These are phyloP conservation scores for Amazona finschi DNA, from an alignment of 2,797 vertebrate genomes.

Conservation along the genomic window DNA sequence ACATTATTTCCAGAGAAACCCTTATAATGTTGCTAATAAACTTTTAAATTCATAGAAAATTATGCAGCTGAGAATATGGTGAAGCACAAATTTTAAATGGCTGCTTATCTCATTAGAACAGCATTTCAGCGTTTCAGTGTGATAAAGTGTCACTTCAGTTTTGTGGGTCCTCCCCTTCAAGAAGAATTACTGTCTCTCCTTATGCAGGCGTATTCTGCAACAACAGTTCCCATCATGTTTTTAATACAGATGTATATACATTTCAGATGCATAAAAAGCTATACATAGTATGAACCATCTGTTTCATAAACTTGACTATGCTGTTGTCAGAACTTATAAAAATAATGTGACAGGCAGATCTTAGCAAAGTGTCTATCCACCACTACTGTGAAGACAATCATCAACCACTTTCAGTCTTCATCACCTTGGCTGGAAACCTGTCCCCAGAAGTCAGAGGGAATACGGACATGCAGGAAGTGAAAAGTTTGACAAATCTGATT, in stretches of 20 bases:
- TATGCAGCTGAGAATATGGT: not conserved
- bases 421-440: slow-evolving; percentile 3
- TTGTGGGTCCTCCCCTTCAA: not conserved
- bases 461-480: not conserved
- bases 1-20: slow-evolving; percentile 1
- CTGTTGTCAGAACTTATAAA: slow-evolving; percentile 47
- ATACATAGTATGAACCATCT: slow-evolving; percentile 32
- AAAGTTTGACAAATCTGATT: slow-evolving; percentile 4
- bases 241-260: slow-evolving; percentile 33
- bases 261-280: slow-evolving; percentile 6
- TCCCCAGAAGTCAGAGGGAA: not conserved
- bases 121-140: not conserved
- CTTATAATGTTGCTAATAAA: not conserved
- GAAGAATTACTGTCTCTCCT: not conserved
- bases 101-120: slow-evolving; percentile 12
- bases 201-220: not conserved
- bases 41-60: slow-evolving; percentile 15
- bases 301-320: slow-evolving; percentile 23
- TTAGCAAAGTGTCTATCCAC: slow-evolving; percentile 14
- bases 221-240: not conserved
- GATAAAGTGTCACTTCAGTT: not conserved
- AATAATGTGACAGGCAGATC: slow-evolving; percentile 34
- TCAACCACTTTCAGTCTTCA: not conserved
- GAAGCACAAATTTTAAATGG: not conserved
- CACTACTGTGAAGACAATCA: slow-evolving; percentile 18